These are phyloP conservation scores for Hypomecis punctinalis DNA, from an alignment of 2,888 invertebrate species.

Conservation along the genomic window DNA sequence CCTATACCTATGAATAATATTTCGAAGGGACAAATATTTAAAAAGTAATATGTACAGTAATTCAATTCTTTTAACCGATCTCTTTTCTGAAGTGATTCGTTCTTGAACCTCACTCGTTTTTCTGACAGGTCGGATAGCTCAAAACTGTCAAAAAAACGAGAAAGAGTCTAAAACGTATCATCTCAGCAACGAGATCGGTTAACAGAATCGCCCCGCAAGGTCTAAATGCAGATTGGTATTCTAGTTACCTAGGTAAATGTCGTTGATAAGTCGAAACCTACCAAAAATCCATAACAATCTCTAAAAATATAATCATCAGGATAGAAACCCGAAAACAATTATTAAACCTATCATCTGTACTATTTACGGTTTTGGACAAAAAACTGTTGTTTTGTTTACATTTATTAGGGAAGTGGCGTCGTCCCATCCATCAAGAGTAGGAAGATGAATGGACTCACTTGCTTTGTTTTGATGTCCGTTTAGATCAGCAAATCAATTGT, in stretches of 20 bases:
- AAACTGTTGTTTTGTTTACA: slow-evolving; percentile 79
- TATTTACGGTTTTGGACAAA: slow-evolving; percentile 69
- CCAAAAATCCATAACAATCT: background rate
- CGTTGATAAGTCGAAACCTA: background rate
- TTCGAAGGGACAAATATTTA: too few relatives aligned
- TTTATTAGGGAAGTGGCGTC: slow-evolving; percentile 79
- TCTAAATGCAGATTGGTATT: too few relatives aligned
- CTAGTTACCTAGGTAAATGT: background rate
- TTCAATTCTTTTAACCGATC: too few relatives aligned
- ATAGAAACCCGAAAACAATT: slow-evolving; percentile 68
- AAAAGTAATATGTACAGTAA: too few relatives aligned
- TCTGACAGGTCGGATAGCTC: too few relatives aligned
- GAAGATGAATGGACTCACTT: slow-evolving; percentile 72
- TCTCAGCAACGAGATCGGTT: too few relatives aligned
- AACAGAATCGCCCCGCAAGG: too few relatives aligned
- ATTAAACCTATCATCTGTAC: slow-evolving; percentile 73
- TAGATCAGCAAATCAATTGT: slow-evolving; percentile 46
- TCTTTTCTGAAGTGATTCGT: too few relatives aligned
- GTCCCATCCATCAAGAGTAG: slow-evolving; percentile 75
- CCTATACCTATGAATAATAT: too few relatives aligned
- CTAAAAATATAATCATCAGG: background rate
- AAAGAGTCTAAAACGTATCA: too few relatives aligned
- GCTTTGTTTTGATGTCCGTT: slow-evolving; percentile 60
- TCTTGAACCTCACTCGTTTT: too few relatives aligned
- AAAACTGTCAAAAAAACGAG: too few relatives aligned